Evolutionary conservation across 2,888 invertebrate species (phyloP).

Genomic region (Ferdinandea cuprea): DNA sequence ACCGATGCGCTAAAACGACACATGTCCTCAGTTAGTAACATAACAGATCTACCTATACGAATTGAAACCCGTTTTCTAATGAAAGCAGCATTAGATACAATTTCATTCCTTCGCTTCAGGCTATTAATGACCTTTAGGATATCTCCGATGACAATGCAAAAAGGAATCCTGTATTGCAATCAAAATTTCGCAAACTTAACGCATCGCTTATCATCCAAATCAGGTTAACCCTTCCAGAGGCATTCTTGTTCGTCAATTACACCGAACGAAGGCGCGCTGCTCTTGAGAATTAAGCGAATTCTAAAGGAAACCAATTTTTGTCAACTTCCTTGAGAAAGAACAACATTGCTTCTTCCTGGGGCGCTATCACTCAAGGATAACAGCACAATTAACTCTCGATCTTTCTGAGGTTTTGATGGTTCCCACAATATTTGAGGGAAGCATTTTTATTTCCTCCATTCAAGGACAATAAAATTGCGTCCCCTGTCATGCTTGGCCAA

Average conservation of each 20-base stretch:
- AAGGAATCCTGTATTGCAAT: neutral
- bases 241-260: constrained; percentile 28
- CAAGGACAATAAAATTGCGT: constrained; percentile 46
- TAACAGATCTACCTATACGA: neutral
- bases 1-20: constrained; percentile 1
- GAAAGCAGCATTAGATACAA: neutral
- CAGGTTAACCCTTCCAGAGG: constrained; percentile 32
- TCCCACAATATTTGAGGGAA: constrained; percentile 46
- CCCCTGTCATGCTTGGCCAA: constrained; percentile 46
- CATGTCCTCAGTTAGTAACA: neutral
- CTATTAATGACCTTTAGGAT: constrained; percentile 3
- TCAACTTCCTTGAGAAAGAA: constrained; percentile 41
- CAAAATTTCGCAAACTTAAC: constrained; percentile 14
- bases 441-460: constrained; percentile 2
- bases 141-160: neutral
- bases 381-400: constrained; percentile 49
- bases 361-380: constrained; percentile 33
- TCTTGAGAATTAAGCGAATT: constrained; percentile 19
- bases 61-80: constrained; percentile 10
- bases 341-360: constrained; percentile 8
- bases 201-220: constrained; percentile 35
- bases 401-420: constrained; percentile 58
- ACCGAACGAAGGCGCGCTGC: constrained; percentile 11
- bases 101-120: neutral
- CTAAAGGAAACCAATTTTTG: constrained; percentile 20